Evolutionary conservation across 1,140 invertebrate genomes (phyloP), one percentile per base, ranked within the genome.

Genomic region (Magallana ariakensis): DNA sequence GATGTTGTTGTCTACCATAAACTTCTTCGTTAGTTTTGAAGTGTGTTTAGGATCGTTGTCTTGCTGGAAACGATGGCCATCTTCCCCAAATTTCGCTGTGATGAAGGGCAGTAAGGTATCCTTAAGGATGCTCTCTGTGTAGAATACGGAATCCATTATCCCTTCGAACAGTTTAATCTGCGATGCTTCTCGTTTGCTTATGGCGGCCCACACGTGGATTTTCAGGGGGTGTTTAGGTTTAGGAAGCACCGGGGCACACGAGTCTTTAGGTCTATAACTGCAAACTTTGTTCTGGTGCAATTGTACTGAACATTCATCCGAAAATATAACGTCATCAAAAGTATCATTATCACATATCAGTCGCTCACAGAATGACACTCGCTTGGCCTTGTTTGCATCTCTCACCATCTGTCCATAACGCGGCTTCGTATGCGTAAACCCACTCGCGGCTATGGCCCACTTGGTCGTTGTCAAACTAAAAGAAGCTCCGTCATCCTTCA

Each of bases 141-240:
- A n/a, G n/a, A n/a, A n/a, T n/a, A n/a, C n/a, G n/a, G n/a, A n/a
- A n/a, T n/a, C n/a, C n/a, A n/a, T n/a, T n/a, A n/a, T n/a, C n/a
- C n/a, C n/a, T n/a, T n/a, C n/a, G n/a, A n/a, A n/a, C n/a, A n/a
- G n/a, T n/a, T n/a, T n/a, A n/a, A n/a, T n/a, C n/a, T n/a, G n/a
- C n/a, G n/a, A n/a, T n/a, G n/a, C n/a, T n/a, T n/a, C n/a, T n/a
- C n/a, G n/a, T n/a, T n/a, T 60, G 53, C 84, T 88, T 5, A 88
- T 88, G 16, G 80, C 87, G 13, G 84, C 84, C 87, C 87, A 88
- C 33, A 88, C 87, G 60, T 88, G 84, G 1, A 85, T 11, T 85
- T 88, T 88, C 6, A 88, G 54, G 7, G 80, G 53, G 83, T 85
- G 87, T 58, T 85, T 88, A 33, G 84, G 80, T 58, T 57, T 83